Conservation (phyloP, 2,888 invertebrate species). For the Gerris lacustris region DNA sequence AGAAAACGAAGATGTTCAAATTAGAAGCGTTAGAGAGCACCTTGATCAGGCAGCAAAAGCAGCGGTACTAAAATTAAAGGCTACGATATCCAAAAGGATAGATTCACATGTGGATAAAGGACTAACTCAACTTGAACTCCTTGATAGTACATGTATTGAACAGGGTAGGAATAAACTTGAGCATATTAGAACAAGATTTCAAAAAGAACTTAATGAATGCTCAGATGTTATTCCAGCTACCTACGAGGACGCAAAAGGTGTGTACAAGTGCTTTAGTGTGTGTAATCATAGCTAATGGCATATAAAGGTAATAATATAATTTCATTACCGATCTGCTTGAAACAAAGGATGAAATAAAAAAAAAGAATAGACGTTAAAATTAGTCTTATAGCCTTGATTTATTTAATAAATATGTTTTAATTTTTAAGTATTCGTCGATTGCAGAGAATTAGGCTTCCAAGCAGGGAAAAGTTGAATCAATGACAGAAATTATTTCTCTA, state of each 20-base stretch:
- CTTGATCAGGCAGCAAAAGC: no score
- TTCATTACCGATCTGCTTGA: background rate
- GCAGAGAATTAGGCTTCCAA: no score
- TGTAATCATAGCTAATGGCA: no score
- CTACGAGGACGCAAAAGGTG: background rate
- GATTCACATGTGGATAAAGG: background rate
- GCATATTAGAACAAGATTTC: background rate
- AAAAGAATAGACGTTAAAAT: background rate
- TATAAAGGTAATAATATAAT: no score
- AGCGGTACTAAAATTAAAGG: no score
- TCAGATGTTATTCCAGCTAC: background rate
- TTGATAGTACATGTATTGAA: background rate
- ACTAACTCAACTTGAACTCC: background rate
- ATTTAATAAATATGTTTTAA: no score
- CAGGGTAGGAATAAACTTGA: background rate
- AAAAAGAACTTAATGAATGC: background rate
- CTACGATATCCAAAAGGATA: background rate
- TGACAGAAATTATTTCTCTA: no score
- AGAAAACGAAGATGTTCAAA: no score
- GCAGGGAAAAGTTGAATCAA: no score
- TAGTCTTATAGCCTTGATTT: background rate
- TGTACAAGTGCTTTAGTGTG: background rate
- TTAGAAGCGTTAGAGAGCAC: no score
- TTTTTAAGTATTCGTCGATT: no score
- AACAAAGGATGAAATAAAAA: no score